phyloP scores from a whole-genome alignment of 2,113 vertebrate species.

The Puma concolor region DNA sequence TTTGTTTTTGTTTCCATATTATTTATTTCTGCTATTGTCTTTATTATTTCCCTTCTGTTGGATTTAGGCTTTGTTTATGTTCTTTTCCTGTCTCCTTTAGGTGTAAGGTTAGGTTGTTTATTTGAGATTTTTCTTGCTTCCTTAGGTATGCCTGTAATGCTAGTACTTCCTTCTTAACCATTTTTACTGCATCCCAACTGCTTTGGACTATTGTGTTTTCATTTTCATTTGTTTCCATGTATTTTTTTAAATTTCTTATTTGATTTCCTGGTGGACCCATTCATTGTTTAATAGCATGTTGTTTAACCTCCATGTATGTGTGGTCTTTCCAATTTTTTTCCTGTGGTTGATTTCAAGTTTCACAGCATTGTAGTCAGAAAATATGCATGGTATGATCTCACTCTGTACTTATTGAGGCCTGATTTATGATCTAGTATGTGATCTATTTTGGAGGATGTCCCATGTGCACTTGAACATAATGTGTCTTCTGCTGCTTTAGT shows the following conservation, averaged over 20 bases:
- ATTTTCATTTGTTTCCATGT: background rate
- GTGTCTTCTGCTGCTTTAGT: background rate
- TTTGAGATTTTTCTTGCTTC: background rate
- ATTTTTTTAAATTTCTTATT: background rate
- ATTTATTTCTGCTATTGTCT: background rate
- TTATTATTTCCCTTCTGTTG: background rate
- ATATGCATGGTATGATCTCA: background rate
- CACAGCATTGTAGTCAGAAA: background rate
- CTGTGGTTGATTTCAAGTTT: background rate
- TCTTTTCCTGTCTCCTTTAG: background rate
- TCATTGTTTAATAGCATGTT: background rate
- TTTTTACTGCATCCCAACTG: background rate
- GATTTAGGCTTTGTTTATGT: background rate
- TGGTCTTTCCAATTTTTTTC: background rate
- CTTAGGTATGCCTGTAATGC: background rate
- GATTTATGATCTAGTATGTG: background rate
- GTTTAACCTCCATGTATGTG: background rate
- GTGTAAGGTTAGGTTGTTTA: background rate
- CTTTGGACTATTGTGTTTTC: background rate
- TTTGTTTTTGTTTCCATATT: background rate
- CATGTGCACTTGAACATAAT: background rate
- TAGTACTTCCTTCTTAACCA: background rate
- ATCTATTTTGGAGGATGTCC: background rate
- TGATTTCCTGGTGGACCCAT: background rate
- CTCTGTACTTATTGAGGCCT: background rate